Conservation (phyloP, 2,113 vertebrate species). For the Tragelaphus scriptus region DNA sequence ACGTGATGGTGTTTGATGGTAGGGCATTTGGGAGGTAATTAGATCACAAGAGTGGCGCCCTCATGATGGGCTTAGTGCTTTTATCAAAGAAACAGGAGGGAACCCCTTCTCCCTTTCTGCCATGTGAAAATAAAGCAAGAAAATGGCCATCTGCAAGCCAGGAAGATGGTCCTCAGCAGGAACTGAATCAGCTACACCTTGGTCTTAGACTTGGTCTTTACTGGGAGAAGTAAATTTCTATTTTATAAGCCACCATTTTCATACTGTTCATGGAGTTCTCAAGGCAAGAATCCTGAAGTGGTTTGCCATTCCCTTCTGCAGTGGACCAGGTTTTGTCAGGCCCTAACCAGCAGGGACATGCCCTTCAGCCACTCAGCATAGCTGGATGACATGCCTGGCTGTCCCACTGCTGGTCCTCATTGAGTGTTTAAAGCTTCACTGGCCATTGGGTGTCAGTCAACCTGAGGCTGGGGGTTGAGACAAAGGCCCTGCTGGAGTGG, state of each 20-base stretch:
- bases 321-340: not conserved
- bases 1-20: not conserved
- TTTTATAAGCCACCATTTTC: not conserved
- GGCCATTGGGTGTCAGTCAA: not conserved
- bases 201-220: not conserved
- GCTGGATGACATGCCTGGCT: not conserved
- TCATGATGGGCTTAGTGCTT: not conserved
- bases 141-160: not conserved
- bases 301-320: not conserved
- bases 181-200: not conserved
- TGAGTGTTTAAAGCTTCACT: not conserved
- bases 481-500: not conserved
- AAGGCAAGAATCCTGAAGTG: not conserved
- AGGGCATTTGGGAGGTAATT: not conserved
- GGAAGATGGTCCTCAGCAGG: not conserved
- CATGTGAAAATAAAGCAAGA: not conserved
- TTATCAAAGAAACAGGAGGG: not conserved
- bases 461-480: not conserved
- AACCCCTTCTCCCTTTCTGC: not conserved
- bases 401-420: not conserved
- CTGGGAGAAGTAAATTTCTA: not conserved
- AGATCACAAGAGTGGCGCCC: not conserved
- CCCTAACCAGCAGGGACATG: not conserved
- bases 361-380: not conserved
- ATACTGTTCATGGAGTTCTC: not conserved